Conservation (phyloP, 2,888 invertebrate genomes). For the Ophonus ardosiacus region DNA sequence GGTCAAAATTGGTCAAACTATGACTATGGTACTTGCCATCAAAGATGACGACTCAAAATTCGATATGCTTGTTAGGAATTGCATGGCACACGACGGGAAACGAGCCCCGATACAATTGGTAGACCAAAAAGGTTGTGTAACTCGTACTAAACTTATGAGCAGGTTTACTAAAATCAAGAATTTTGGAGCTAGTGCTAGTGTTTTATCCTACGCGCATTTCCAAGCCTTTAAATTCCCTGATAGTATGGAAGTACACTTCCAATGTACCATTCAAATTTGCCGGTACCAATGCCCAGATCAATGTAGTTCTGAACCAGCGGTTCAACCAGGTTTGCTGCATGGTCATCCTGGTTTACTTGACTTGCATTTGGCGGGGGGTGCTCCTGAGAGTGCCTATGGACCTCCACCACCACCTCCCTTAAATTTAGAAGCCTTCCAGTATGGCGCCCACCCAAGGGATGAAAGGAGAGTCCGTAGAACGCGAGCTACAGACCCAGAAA, state of each 20-base stretch:
- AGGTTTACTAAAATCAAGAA: constrained; percentile 96
- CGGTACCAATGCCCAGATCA: constrained; percentile 95
- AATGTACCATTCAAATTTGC: constrained; percentile 96
- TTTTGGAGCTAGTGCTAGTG: constrained; percentile 95
- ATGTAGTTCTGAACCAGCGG: constrained; percentile 77
- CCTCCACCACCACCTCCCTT: constrained; percentile 82
- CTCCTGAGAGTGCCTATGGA: constrained; percentile 83
- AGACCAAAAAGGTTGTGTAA: constrained; percentile 94
- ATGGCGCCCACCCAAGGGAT: constrained; percentile 82
- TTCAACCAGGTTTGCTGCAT: constrained; percentile 70
- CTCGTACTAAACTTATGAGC: constrained; percentile 94
- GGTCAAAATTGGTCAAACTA: constrained; percentile 96
- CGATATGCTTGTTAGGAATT: constrained; percentile 96
- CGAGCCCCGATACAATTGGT: constrained; percentile 95
- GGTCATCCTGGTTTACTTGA: constrained; percentile 77
- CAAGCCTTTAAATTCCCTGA: constrained; percentile 98
- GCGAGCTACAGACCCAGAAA: constrained; percentile 81
- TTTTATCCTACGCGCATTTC: constrained; percentile 94
- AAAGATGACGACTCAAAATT: constrained; percentile 97
- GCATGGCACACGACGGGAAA: constrained; percentile 96
- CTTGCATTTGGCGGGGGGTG: constrained; percentile 77
- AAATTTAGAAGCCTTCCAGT: constrained; percentile 81
- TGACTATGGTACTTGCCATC: constrained; percentile 97
- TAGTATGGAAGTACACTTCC: constrained; percentile 97
- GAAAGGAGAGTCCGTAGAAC: constrained; percentile 85